phyloP scores from a whole-genome alignment of 2,797 vertebrate genomes.

The Coluber constrictor region DNA sequence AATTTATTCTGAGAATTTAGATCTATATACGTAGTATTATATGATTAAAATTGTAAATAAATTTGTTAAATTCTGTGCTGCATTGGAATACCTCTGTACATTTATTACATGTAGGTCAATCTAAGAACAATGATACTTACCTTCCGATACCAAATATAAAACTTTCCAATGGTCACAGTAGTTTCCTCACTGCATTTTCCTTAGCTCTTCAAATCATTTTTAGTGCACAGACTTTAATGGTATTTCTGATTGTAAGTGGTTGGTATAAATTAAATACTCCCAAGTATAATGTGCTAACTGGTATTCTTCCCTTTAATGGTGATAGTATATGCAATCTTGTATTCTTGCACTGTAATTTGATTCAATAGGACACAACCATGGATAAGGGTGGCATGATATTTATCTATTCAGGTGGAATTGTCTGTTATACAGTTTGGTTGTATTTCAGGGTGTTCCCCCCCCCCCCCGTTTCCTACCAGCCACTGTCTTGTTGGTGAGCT shows the following conservation, averaged over 20 bases:
- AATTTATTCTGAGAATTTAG: not conserved
- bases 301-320: constrained; percentile 36
- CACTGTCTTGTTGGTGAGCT: not conserved
- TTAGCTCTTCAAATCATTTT: constrained; percentile 42
- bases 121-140: not conserved
- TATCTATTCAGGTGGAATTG: not conserved
- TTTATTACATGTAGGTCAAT: not conserved
- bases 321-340: constrained; percentile 12
- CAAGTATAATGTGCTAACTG: constrained; percentile 35
- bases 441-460: not conserved
- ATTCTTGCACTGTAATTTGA: constrained; percentile 15
- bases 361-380: not conserved
- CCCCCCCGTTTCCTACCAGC: constrained; percentile 2
- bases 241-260: constrained; percentile 45
- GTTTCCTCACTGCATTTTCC: constrained; percentile 43
- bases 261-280: constrained; percentile 30
- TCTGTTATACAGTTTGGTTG: not conserved
- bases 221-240: constrained; percentile 43
- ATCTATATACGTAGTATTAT: not conserved
- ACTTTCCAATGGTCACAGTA: constrained; percentile 4
- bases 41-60: not conserved
- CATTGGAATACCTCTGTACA: not conserved
- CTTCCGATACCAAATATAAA: not conserved
- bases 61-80: not conserved
- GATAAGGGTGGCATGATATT: not conserved